Evolutionary conservation across 64 coral and sea anemone species (phyloP).

Genomic region (Pocillopora damicornis): DNA sequence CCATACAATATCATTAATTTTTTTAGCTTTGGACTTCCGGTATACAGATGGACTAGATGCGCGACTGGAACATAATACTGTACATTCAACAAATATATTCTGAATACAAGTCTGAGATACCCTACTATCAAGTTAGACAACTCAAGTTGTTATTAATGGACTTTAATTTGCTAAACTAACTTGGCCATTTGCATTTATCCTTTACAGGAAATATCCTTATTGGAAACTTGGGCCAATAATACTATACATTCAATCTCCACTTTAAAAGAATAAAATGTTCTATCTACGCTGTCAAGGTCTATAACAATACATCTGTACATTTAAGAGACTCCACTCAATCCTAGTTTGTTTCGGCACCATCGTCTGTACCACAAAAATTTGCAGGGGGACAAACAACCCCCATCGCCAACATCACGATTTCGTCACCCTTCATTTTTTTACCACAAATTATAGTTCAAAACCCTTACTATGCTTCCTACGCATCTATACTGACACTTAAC

Average conservation of each 20-base stretch:
- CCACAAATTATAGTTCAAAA: no score
- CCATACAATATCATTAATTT: no score
- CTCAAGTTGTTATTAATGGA: neutral
- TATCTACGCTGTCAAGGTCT: neutral
- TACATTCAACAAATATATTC: neutral
- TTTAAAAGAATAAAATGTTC: neutral
- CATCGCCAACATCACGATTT: neutral
- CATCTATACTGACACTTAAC: no score
- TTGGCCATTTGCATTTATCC: neutral
- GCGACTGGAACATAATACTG: no score
- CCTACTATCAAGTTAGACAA: neutral
- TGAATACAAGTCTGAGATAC: neutral
- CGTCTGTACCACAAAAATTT: neutral
- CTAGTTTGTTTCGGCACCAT: neutral
- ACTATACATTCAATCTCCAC: slow-evolving; percentile 3
- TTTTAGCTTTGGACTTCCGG: no score
- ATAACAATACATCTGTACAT: slow-evolving; percentile 2
- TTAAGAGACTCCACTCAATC: neutral
- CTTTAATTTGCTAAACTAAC: slow-evolving; percentile 1
- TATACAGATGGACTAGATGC: no score
- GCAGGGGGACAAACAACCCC: neutral
- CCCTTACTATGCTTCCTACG: no score
- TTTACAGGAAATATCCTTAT: neutral
- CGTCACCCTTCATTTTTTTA: no score
- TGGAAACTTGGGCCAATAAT: neutral